Conservation (phyloP, 2,888 invertebrate species). For the Hybos culiciformis region DNA sequence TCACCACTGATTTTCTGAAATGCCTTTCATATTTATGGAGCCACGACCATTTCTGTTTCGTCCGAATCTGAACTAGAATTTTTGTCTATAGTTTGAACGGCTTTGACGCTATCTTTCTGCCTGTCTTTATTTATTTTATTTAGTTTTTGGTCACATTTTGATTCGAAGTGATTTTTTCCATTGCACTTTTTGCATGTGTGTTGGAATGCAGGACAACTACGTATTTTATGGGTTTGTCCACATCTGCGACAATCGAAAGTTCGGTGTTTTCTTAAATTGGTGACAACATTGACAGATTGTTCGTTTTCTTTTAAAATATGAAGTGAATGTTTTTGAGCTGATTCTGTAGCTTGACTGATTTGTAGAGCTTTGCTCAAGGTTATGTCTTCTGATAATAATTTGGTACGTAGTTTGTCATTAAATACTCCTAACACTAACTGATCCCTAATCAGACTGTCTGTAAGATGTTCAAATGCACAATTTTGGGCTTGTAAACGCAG, state of each 20-base stretch:
- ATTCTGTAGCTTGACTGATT: slow-evolving; percentile 3
- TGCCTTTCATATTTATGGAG: not conserved
- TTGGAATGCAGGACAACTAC: slow-evolving; percentile 3
- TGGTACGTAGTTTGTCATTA: slow-evolving; percentile 4
- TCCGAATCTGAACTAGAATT: too few relatives aligned
- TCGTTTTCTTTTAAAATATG: slow-evolving; percentile 4
- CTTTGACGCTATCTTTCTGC: too few relatives aligned
- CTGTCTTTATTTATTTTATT: too few relatives aligned
- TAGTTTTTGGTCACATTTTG: not conserved
- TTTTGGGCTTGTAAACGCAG: slow-evolving; percentile 9
- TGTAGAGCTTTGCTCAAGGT: not conserved
- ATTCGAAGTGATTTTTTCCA: slow-evolving; percentile 3
- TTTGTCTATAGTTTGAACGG: too few relatives aligned
- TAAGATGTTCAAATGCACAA: slow-evolving; percentile 11
- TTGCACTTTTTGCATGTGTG: slow-evolving; percentile 2
- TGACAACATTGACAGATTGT: not conserved
- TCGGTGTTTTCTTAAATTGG: not conserved
- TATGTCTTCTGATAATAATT: slow-evolving; percentile 5
- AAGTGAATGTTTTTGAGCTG: slow-evolving; percentile 1
- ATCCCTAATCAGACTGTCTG: slow-evolving; percentile 12
- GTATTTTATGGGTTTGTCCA: slow-evolving; percentile 1
- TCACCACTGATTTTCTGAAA: not conserved
- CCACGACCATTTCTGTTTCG: too few relatives aligned
- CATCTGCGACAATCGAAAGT: slow-evolving; percentile 3
- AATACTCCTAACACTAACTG: slow-evolving; percentile 10